Percentiles rank a stretch among this genome's conserved stretches.
These are phyloP conservation scores for Eublepharis macularius DNA, from an alignment of 2,113 vertebrate species.

Conservation along the genomic window DNA sequence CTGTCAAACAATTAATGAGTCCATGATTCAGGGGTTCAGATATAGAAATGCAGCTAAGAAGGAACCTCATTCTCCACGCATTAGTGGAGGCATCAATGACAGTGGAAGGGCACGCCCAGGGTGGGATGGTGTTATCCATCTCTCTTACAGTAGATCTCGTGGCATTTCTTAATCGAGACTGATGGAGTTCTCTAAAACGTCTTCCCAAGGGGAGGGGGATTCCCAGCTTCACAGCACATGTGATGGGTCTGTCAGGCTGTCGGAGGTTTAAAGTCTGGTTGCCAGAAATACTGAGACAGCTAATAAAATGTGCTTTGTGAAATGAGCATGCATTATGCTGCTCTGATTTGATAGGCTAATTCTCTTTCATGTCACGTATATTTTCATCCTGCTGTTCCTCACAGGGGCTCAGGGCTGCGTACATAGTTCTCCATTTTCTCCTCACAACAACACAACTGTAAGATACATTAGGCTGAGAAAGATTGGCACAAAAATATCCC, in stretches of 20 bases:
- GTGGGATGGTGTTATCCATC: fast-evolving
- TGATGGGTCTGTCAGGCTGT: background rate
- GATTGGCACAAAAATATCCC: too few species aligned
- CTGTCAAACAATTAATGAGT: constrained; percentile 44
- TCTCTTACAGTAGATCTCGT: background rate
- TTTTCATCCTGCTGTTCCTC: too few species aligned
- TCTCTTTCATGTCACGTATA: too few species aligned
- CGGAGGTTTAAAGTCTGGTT: background rate
- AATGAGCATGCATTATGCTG: background rate
- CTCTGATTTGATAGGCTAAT: background rate
- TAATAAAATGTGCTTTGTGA: background rate
- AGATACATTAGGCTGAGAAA: too few species aligned
- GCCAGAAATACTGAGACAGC: background rate
- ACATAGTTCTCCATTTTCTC: too few species aligned
- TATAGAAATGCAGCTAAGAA: constrained; percentile 41
- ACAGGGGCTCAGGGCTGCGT: too few species aligned
- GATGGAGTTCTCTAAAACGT: constrained; percentile 2
- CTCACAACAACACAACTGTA: too few species aligned
- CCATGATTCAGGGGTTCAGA: constrained; percentile 39
- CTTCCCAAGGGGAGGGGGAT: background rate
- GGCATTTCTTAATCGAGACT: background rate
- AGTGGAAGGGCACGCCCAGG: background rate
- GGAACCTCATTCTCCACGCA: constrained; percentile 3
- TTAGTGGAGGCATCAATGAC: background rate
- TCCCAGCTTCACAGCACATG: background rate